Evolutionary conservation across 2,888 invertebrate species (phyloP).

Genomic region (Drosophila peninsularis): DNA sequence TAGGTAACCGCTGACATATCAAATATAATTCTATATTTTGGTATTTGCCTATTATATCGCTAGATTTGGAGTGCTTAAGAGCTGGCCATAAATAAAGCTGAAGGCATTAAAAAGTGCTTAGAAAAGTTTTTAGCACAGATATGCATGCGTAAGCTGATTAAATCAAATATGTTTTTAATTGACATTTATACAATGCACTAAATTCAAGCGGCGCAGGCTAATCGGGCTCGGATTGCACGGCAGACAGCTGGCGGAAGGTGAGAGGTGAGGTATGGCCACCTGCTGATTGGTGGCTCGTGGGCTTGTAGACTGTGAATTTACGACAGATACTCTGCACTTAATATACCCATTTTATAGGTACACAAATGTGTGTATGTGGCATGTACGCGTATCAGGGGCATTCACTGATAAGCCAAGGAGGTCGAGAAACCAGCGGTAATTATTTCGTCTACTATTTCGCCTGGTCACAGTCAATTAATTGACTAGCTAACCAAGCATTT

Average conservation of each 20-base stretch:
- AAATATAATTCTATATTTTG: background rate
- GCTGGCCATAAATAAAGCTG: slow-evolving; percentile 37
- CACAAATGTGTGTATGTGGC: background rate
- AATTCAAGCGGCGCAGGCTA: background rate
- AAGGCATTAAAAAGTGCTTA: slow-evolving; percentile 20
- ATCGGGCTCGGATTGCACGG: slow-evolving; percentile 1
- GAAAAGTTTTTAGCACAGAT: slow-evolving; percentile 7
- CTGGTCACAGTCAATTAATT: slow-evolving; percentile 25
- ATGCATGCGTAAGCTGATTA: slow-evolving; percentile 2
- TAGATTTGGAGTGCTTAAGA: slow-evolving; percentile 28
- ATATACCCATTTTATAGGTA: background rate
- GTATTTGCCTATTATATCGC: background rate
- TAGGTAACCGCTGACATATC: background rate
- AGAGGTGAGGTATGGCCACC: background rate
- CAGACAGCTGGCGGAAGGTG: background rate
- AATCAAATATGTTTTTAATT: slow-evolving; percentile 70
- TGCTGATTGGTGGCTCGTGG: background rate
- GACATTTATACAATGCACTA: slow-evolving; percentile 60
- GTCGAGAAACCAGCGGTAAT: slow-evolving; percentile 8
- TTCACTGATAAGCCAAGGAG: slow-evolving; percentile 38
- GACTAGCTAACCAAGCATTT: background rate
- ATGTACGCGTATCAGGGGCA: slow-evolving; percentile 9
- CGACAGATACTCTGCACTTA: slow-evolving; percentile 28
- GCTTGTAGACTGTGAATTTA: slow-evolving; percentile 22
- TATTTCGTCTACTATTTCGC: slow-evolving; percentile 20